Percentiles rank a stretch among this genome's conserved stretches.
Conservation (phyloP, 2,797 vertebrate species). For the Lophius americanus region DNA sequence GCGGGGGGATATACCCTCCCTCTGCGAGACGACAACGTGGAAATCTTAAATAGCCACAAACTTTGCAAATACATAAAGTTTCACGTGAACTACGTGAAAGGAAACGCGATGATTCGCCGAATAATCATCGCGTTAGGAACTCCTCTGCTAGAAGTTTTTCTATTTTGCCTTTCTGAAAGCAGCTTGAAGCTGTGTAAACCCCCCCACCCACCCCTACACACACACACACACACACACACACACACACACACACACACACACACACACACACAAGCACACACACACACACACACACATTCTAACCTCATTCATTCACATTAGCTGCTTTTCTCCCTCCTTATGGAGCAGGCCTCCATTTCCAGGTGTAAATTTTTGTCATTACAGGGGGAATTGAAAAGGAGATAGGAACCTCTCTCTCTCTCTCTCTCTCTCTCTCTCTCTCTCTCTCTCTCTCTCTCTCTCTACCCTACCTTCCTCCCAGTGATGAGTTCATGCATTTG, state of each 20-base stretch:
- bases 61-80: no score
- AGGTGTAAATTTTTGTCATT: conserved; percentile 81
- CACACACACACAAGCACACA: conserved; percentile 12
- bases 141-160: conserved; percentile 55
- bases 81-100: no score
- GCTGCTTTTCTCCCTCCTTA: conserved; percentile 66
- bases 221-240: conserved; percentile 4
- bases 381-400: conserved; percentile 79
- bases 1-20: no score
- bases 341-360: conserved; percentile 79
- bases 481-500: conserved; percentile 84
- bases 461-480: conserved; percentile 60
- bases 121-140: conserved; percentile 7
- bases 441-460: not conserved
- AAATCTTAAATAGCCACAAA: no score
- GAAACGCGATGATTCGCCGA: no score
- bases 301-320: conserved; percentile 69
- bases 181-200: conserved; percentile 48
- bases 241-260: conserved; percentile 43
- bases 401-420: conserved; percentile 63
- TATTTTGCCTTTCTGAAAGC: conserved; percentile 36
- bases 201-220: no score
- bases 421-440: conserved; percentile 10
- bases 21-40: no score
- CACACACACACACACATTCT: conserved; percentile 48